Evolutionary conservation across 1,140 invertebrate species (phyloP), one percentile per base, ranked within the genome.

Genomic region (Atta colombica): DNA sequence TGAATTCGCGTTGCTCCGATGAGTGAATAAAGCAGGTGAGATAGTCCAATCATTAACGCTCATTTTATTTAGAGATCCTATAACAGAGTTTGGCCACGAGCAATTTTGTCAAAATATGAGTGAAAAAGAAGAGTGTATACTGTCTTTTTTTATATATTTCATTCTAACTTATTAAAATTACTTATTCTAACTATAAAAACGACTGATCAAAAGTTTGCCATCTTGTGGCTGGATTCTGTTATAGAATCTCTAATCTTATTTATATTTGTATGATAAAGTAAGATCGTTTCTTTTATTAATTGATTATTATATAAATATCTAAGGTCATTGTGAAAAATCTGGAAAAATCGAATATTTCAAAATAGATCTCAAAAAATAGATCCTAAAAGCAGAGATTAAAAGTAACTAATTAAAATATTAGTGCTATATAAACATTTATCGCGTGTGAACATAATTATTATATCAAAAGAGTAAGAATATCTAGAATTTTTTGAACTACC

Each of bases 1-100:
- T 68, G 71, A 66, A n/a, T 69, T 75, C 39, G 65, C 55, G 58
- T 86, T 90, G 77, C 8, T 87, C 35, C 72, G 69, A 90, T 77
- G 72, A 90, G 61, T 87, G 61, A 39, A 63, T 77, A 60, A 87
- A 45, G 45, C 45, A 87, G 58, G 69, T 61, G 58, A 85, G 31
- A 31, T 10, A 7, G 28, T 21, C 55, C 60, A 28, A 63, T 49
- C 4, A 4, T 68, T 25, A 31, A 60, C n/a, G 8, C 21, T 69
- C 4, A n/a, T 39, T 8, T 60, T 71, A 72, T 68, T 12, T 77
- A 25, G 39, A 45, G 39, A 45, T 10, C 8, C 8, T 45, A 45
- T 45, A 45, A 45, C 39, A 45, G 39, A 8, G 10, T 45, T 45
- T 45, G 10, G 8, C 8, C 39, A 45, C 39, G 39, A 45, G 39